Conservation (phyloP, 2,113 vertebrate species). For the Cyphomyrus discorhynchus region DNA sequence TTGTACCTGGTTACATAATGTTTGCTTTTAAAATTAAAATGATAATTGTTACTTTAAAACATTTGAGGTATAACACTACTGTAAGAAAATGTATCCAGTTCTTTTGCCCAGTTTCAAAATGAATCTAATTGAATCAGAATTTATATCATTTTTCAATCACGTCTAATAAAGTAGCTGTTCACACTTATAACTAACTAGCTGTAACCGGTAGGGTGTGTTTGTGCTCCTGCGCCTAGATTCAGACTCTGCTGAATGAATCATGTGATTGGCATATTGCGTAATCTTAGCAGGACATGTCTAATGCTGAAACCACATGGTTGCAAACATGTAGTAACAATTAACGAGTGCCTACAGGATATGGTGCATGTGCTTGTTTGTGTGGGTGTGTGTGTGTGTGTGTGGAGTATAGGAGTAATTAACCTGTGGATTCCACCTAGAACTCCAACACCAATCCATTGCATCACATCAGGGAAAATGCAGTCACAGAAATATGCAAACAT, state of each 20-base stretch:
- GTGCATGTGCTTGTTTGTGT: background rate
- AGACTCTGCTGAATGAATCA: constrained; percentile 49
- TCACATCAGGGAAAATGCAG: background rate
- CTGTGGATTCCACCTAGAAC: background rate
- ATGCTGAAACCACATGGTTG: constrained; percentile 62
- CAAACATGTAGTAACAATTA: constrained; percentile 61
- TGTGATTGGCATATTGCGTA: constrained; percentile 49
- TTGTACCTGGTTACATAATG: background rate
- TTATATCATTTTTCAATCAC: background rate
- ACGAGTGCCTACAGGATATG: constrained; percentile 12
- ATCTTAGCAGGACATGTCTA: constrained; percentile 48
- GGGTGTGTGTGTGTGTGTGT: background rate
- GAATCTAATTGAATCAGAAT: background rate
- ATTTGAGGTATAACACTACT: background rate
- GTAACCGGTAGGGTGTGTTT: constrained; percentile 1
- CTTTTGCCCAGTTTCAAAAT: background rate
- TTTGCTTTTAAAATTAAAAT: background rate
- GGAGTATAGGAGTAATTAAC: background rate
- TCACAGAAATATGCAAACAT: background rate
- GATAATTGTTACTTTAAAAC: background rate
- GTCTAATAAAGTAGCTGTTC: background rate
- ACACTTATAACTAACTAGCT: constrained; percentile 9
- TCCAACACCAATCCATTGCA: background rate
- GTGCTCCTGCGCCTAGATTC: constrained; percentile 47
- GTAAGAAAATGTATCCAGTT: background rate